Conservation (phyloP, 1,140 invertebrate genomes). For the Pogonus chalceus region DNA sequence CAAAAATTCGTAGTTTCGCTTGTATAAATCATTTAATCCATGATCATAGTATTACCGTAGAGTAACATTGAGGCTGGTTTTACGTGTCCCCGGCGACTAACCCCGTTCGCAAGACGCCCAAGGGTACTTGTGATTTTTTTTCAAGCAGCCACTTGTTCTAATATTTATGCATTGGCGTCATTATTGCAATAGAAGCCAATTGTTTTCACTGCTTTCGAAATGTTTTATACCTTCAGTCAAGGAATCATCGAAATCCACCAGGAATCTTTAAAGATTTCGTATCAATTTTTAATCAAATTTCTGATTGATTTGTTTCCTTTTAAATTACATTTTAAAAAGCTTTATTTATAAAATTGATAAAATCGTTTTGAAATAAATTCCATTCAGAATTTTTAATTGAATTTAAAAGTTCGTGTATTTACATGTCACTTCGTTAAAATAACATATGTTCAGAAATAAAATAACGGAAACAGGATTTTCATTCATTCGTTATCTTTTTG, state of each 20-base stretch:
- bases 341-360: not conserved
- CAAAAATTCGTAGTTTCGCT: too few relatives aligned
- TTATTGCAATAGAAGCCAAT: not conserved
- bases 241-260: not conserved
- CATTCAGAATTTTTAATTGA: too few relatives aligned
- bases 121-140: conserved; percentile 1
- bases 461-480: too few relatives aligned
- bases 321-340: not conserved
- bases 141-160: not conserved
- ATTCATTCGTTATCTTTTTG: too few relatives aligned
- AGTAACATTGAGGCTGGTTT: too few relatives aligned
- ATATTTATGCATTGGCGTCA: conserved; percentile 5
- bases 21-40: too few relatives aligned
- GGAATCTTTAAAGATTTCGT: too few relatives aligned
- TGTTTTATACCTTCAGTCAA: not conserved
- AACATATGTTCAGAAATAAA: too few relatives aligned
- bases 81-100: not conserved
- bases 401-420: too few relatives aligned
- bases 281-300: not conserved
- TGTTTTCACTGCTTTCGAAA: not conserved
- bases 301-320: not conserved
- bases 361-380: too few relatives aligned
- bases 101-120: not conserved
- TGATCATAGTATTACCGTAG: too few relatives aligned
- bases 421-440: too few relatives aligned